Evolutionary conservation across 2,888 invertebrate genomes (phyloP).

Genomic region (Perithous albicinctus): DNA sequence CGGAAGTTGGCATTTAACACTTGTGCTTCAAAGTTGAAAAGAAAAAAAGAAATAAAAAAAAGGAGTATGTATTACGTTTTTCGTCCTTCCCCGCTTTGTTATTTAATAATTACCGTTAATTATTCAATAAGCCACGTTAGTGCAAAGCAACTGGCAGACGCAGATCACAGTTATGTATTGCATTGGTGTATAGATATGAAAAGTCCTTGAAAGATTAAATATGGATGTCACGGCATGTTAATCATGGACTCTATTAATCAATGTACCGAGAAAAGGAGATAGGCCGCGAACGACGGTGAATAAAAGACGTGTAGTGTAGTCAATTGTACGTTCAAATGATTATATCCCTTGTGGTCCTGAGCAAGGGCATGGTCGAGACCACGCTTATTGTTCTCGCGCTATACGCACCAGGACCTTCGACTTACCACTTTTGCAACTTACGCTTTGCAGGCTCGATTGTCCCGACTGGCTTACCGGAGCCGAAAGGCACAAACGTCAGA

Average conservation of each 20-base stretch:
- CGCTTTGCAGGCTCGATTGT: neutral
- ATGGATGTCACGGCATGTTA: conserved; percentile 64
- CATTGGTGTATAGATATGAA: neutral
- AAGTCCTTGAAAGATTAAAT: conserved; percentile 62
- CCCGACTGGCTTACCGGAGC: neutral
- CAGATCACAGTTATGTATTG: conserved; percentile 31
- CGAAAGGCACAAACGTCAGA: neutral
- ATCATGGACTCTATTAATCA: conserved; percentile 61
- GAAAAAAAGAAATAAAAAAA: neutral
- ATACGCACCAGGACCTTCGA: conserved; percentile 2
- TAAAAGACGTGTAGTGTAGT: conserved; percentile 17
- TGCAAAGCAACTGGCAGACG: neutral
- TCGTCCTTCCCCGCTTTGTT: conserved; percentile 24
- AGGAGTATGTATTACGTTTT: neutral
- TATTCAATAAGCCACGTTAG: conserved; percentile 59
- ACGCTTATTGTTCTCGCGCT: conserved; percentile 21
- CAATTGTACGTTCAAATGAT: conserved; percentile 9
- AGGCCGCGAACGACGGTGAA: neutral
- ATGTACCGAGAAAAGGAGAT: conserved; percentile 38
- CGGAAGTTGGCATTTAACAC: neutral
- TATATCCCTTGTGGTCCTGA: conserved; percentile 45
- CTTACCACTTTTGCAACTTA: neutral
- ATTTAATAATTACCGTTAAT: conserved; percentile 60
- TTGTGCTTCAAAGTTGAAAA: neutral
- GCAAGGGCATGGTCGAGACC: conserved; percentile 45